These are phyloP conservation scores for Vulpes vulpes DNA, from an alignment of 2,113 vertebrate species.

Conservation along the genomic window DNA sequence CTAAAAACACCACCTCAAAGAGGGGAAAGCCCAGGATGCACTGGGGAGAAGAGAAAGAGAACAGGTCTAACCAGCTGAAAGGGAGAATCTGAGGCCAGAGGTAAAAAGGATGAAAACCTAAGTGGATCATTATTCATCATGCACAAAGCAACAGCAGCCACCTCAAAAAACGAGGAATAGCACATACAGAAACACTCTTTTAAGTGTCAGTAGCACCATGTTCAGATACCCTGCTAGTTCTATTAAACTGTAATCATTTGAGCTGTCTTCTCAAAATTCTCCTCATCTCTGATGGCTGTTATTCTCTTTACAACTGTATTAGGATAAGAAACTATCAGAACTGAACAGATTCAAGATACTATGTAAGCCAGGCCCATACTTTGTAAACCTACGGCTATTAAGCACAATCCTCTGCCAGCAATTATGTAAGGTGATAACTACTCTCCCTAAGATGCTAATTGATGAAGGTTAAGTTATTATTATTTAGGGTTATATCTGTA, in stretches of 20 bases:
- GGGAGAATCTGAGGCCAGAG: background rate
- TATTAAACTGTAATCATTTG: background rate
- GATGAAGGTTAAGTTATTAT: background rate
- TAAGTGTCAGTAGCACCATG: background rate
- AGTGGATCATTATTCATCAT: background rate
- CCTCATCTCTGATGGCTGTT: background rate
- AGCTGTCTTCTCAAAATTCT: background rate
- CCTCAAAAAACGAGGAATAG: background rate
- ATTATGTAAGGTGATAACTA: background rate
- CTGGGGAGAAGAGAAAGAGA: background rate
- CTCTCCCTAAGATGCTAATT: background rate
- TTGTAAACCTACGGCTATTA: background rate
- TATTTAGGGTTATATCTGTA: background rate
- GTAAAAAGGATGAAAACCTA: background rate
- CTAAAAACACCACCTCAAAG: slow-evolving; percentile 4
- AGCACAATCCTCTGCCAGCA: background rate
- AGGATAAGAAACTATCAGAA: background rate
- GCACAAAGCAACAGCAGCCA: background rate
- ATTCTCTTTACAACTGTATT: background rate
- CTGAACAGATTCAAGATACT: background rate
- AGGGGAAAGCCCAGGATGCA: background rate
- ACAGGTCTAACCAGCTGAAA: background rate
- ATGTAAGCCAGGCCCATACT: background rate
- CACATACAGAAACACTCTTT: background rate
- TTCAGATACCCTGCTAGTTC: background rate